A percentile compares a stretch with the other conserved stretches of the same genome.
Conservation (phyloP, 1,140 invertebrate genomes). For the Procambarus clarkii region DNA sequence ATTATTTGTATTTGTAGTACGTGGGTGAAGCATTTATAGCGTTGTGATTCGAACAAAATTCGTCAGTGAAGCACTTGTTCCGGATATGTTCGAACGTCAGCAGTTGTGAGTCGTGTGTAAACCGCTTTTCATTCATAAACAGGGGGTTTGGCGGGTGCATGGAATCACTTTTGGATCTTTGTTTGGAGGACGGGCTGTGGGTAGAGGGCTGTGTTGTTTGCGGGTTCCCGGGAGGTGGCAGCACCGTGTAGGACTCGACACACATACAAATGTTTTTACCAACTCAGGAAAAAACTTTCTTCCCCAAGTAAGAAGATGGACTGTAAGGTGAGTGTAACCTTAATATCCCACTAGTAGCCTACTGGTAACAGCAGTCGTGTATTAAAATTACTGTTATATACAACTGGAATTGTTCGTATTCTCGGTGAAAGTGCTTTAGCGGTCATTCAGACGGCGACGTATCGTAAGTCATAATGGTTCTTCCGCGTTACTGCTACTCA, state of each 20-base stretch:
- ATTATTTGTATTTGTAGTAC: too few species aligned
- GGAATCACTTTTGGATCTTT: not conserved
- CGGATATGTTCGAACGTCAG: too few species aligned
- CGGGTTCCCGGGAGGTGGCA: not conserved
- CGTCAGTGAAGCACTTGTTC: too few species aligned
- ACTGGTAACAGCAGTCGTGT: constrained; percentile 32
- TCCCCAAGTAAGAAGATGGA: constrained; percentile 1
- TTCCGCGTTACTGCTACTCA: too few species aligned
- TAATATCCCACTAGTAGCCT: not conserved
- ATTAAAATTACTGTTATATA: constrained; percentile 28
- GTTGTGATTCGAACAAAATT: too few species aligned
- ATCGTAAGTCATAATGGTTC: too few species aligned
- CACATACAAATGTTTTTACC: not conserved
- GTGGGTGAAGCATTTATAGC: too few species aligned
- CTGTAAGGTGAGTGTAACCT: constrained; percentile 29
- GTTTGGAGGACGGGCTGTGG: not conserved
- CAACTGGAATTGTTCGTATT: constrained; percentile 23
- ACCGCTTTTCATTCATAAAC: too few species aligned
- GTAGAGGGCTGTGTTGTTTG: not conserved
- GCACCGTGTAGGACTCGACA: not conserved
- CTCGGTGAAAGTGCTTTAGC: not conserved
- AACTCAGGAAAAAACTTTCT: not conserved
- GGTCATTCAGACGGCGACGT: too few species aligned
- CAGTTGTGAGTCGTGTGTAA: too few species aligned
- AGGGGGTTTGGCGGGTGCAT: too few species aligned